phyloP scores from a whole-genome alignment of 2,888 invertebrate species.

The Drosophila gaucha region DNA sequence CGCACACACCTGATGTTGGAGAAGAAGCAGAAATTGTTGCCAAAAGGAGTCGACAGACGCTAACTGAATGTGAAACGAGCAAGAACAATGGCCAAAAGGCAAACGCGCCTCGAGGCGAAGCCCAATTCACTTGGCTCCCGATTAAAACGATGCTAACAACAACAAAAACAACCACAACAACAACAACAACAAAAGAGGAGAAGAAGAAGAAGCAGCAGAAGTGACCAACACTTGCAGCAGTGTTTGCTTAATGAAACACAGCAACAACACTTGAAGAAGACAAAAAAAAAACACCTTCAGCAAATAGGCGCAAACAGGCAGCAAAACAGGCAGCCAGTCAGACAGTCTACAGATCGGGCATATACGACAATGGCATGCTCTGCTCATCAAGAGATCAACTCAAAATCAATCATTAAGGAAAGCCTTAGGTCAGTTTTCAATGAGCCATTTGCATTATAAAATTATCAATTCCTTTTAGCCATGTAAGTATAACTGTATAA shows the following conservation, averaged over 20 bases:
- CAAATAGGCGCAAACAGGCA: slow-evolving; percentile 53
- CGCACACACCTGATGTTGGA: background rate
- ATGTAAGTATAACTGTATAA: background rate
- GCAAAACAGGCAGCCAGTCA: slow-evolving; percentile 5
- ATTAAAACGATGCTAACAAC: slow-evolving; percentile 56
- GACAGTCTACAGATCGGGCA: background rate
- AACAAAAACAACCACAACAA: slow-evolving; percentile 33
- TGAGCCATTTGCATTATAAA: no score
- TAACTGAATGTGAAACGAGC: slow-evolving; percentile 17
- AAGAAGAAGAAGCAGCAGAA: slow-evolving; percentile 16
- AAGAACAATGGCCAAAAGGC: slow-evolving; percentile 45
- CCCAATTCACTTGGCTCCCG: slow-evolving; percentile 54
- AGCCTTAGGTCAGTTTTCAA: no score
- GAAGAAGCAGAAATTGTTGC: slow-evolving; percentile 53
- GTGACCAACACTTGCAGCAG: slow-evolving; percentile 50
- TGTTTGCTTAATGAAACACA: slow-evolving; percentile 74
- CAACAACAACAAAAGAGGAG: background rate
- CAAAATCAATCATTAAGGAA: no score
- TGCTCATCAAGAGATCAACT: background rate
- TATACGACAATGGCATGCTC: slow-evolving; percentile 39
- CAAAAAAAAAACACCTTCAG: slow-evolving; percentile 67
- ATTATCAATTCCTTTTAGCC: background rate
- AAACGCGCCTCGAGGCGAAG: slow-evolving; percentile 11
- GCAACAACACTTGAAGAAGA: slow-evolving; percentile 14
- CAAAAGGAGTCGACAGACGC: slow-evolving; percentile 48